These are phyloP conservation scores for Turritopsis dohrnii DNA, from an alignment of 30 jellyfish, hydroid and myxozoan species.

Conservation along the genomic window DNA sequence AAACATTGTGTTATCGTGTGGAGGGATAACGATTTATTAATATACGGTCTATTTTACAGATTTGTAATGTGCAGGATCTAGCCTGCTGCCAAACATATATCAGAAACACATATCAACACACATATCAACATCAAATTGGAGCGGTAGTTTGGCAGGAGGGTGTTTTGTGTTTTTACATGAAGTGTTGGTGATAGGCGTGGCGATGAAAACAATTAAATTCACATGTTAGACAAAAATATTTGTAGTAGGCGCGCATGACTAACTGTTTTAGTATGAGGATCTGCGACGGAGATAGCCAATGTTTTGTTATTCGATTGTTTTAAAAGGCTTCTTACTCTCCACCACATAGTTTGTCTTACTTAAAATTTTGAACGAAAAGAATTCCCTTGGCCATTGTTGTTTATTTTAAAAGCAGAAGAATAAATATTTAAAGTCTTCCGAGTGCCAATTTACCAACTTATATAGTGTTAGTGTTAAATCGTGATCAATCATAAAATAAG, in stretches of 20 bases:
- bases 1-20: no score
- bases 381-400: not conserved
- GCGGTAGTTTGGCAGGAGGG: not conserved
- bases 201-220: not conserved
- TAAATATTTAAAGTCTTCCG: not conserved
- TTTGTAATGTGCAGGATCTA: no score
- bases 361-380: no score
- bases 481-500: no score
- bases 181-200: not conserved
- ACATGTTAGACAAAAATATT: not conserved
- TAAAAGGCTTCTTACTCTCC: not conserved
- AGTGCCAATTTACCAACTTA: no score
- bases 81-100: no score
- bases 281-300: not conserved
- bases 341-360: not conserved
- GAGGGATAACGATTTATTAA: no score
- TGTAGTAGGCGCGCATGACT: not conserved
- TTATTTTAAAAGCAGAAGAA: not conserved
- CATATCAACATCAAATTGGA: no score
- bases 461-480: no score
- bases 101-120: no score
- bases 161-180: no score
- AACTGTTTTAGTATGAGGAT: not conserved
- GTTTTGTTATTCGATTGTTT: not conserved
- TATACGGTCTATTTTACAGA: no score